Base-by-base conservation (phyloP, 1,140 invertebrate species). In the Olivierus martensii region DNA sequence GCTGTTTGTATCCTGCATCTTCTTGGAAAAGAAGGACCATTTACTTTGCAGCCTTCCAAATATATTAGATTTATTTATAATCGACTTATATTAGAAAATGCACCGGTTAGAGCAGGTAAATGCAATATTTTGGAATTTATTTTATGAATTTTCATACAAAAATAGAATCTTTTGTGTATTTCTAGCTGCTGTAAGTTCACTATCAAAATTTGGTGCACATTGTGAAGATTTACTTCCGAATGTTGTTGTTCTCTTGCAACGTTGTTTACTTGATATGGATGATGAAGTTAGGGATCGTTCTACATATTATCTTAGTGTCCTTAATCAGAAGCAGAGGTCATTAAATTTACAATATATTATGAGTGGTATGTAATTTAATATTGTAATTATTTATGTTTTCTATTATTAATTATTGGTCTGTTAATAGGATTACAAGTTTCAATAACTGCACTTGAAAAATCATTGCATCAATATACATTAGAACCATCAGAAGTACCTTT, bases 21-120 rank as follows among this genome's bases (percentile, higher is more conserved):
- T n/a, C 72, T 99, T 1, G 95, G 95, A 6, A 83, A 88, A 57
- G 95, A 99, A 73, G 95, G 95, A 0, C 94, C 95, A 1, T 83
- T 84, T 47, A 93, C 94, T 0, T 84, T 84, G 59, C 86, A 90
- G 57, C 94, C 96, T 0, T 88, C 89, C 0, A 81, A 81, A 57
- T 99, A 99, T 66, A 99, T 99, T 61, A 78, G 96, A 3, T 99
- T 94, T 65, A 98, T 99, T 62, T 99, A 99, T 67, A 99, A 99
- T 70, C 78, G 96, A 43, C 91, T 99, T 0, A 97, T 99, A 58
- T 71, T 99, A 35, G 96, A 99, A 64, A 89, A 87, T 64, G 87
- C 93, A 0, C 82, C 89, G 36, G 90, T 99, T 0, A 74, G 92
- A 41, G 90, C 90, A 0, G 67, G 68, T 70, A 59, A 58, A 52